phyloP scores from a whole-genome alignment of 2,888 invertebrate species.

The Sclerodermus sp. region DNA sequence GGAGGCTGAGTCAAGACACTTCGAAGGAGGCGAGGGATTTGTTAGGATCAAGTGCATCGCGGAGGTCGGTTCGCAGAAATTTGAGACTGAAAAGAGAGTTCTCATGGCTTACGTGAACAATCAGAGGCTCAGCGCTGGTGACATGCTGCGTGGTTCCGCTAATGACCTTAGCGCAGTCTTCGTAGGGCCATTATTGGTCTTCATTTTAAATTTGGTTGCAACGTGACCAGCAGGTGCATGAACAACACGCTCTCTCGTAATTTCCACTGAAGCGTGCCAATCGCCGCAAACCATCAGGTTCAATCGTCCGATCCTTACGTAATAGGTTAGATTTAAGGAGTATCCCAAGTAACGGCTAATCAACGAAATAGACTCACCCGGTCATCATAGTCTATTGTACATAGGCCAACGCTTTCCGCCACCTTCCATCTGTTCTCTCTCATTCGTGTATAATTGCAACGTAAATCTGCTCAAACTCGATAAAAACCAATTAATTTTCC shows the following conservation, averaged over 20 bases:
- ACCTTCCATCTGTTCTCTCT: no score
- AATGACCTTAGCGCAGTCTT: slow-evolving; percentile 2
- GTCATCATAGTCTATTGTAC: no score
- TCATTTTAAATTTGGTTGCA: slow-evolving; percentile 7
- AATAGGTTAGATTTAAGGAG: slow-evolving; percentile 14
- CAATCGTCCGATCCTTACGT: slow-evolving; percentile 30
- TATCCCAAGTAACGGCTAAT: no score
- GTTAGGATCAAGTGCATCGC: slow-evolving; percentile 40
- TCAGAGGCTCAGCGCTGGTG: slow-evolving; percentile 41
- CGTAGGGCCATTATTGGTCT: slow-evolving; percentile 8
- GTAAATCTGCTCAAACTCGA: no score
- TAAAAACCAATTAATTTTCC: no score
- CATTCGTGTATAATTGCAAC: no score
- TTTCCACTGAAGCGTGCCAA: no score
- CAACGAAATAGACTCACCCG: no score
- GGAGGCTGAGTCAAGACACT: slow-evolving; percentile 36
- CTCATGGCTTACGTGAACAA: slow-evolving; percentile 41
- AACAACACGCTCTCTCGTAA: not conserved
- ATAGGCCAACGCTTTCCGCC: no score
- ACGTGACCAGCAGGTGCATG: slow-evolving; percentile 24
- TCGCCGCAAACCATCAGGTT: not conserved
- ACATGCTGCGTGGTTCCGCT: slow-evolving; percentile 15
- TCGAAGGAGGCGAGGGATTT: slow-evolving; percentile 25
- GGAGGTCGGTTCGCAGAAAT: slow-evolving; percentile 34
- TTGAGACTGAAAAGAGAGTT: slow-evolving; percentile 27